Percentiles rank a stretch among this genome's conserved stretches.
Evolutionary conservation across 1,140 invertebrate species (phyloP).

Genomic region (Drosophila sucinea): DNA sequence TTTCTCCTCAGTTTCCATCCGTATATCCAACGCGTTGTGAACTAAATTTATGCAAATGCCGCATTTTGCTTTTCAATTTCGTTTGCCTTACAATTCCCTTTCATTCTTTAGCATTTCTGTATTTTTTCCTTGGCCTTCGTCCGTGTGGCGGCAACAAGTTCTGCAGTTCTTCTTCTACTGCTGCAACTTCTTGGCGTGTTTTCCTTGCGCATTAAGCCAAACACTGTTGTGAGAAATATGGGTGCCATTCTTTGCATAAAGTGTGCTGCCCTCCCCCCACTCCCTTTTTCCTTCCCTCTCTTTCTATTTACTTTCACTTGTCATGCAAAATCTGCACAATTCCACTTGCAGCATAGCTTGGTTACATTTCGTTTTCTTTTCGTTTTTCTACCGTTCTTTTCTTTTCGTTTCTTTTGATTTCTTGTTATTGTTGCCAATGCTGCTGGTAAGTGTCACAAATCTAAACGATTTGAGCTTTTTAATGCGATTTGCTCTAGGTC

Average conservation of each 20-base stretch:
- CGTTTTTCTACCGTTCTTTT: conserved; percentile 11
- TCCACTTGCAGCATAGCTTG: conserved; percentile 31
- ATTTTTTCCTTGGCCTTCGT: conserved; percentile 2
- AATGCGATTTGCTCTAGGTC: conserved; percentile 53
- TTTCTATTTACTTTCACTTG: conserved; percentile 71
- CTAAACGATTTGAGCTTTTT: conserved; percentile 75
- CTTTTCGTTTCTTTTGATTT: conserved; percentile 7
- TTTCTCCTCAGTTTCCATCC: not conserved
- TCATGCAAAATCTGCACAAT: conserved; percentile 62
- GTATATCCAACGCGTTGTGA: conserved; percentile 15
- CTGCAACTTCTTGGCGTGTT: conserved; percentile 69
- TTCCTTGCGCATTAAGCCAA: conserved; percentile 60
- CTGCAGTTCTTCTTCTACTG: not conserved
- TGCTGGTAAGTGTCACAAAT: conserved; percentile 70
- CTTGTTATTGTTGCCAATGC: conserved; percentile 16
- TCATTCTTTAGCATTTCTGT: conserved; percentile 18
- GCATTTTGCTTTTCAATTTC: conserved; percentile 76
- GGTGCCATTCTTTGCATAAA: conserved; percentile 73
- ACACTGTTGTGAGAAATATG: conserved; percentile 65
- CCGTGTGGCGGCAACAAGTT: conserved; percentile 56
- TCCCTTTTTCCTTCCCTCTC: not conserved
- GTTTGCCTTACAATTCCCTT: conserved; percentile 55
- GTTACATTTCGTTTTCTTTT: conserved; percentile 43
- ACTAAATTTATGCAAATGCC: conserved; percentile 72
- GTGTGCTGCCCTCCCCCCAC: conserved; percentile 21